Evolutionary conservation across 2,888 invertebrate genomes (phyloP), one percentile per base, ranked within the genome.

Genomic region (Neoascia interrupta): DNA sequence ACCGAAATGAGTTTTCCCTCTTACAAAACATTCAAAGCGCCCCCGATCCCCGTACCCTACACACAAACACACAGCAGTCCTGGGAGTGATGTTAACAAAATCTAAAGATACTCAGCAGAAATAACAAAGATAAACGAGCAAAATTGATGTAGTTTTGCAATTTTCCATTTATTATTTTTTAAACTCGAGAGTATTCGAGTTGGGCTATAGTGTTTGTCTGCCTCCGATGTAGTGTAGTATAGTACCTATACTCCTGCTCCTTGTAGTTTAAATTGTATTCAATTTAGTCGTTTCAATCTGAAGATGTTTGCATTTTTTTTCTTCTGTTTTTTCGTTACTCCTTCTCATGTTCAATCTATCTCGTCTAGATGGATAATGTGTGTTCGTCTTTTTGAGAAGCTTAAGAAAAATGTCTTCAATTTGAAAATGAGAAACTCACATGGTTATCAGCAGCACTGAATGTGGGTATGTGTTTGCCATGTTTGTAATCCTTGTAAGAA

Each of bases 121-220:
- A 79, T 79, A 73, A 79, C 79, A 79, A 79, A 79, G 79, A 79
- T 79, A 79, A 79, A 79, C 79, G 79, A 79, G 79, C 61, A 61
- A 73, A 79, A 79, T 79, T 79, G 73, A 79, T 79, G 79, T 79
- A 79, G 79, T 79, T 79, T 79, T 79, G 73, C 79, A 66, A 79
- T 79, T 79, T 79, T 79, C 79, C 73, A 79, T 79, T 79, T 79
- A 79, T 79, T 79, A 79, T 79, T 79, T 79, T n/a, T 79, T 63
- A 68, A 73, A 79, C 76, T 79, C 43, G 60, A 63, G 36, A 26
- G 10, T 45, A 41, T 13, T 58, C 66, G 61, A 41, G 36, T 41
- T 10, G 6, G 11, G 5, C 16, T 21, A 2, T 15, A 31, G 28
- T n/a, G 16, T 37, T 6, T 56, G 10, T 47, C 13, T 31, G 4